These are phyloP conservation scores for Sebastiscus albofasciatus DNA, from an alignment of 2,797 vertebrate species.

Conservation along the genomic window DNA sequence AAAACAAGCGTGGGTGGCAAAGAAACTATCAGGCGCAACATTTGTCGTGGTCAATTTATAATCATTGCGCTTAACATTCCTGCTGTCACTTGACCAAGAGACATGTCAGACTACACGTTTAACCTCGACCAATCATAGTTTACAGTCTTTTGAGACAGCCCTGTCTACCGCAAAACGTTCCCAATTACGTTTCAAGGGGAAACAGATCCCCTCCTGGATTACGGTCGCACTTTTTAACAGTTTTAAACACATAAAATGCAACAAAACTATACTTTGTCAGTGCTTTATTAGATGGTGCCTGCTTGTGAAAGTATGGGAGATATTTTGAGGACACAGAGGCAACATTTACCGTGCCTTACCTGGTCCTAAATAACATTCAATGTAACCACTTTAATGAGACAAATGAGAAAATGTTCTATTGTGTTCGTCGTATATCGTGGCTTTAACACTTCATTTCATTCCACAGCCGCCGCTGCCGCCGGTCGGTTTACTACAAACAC, in stretches of 20 bases:
- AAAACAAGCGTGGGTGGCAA: background rate
- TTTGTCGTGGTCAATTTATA: background rate
- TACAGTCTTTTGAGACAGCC: too few relatives aligned
- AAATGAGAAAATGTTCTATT: slow-evolving; percentile 21
- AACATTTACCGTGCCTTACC: background rate
- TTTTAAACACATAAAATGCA: too few relatives aligned
- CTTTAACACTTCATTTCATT: slow-evolving; percentile 50
- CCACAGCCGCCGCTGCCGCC: slow-evolving; percentile 6
- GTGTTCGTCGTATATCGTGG: slow-evolving; percentile 7
- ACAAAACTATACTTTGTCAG: too few relatives aligned
- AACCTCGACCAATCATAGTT: background rate
- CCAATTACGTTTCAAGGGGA: too few relatives aligned
- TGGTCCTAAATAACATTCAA: background rate
- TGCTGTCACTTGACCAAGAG: background rate
- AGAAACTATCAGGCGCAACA: background rate
- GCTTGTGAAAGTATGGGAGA: background rate
- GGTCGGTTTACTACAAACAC: slow-evolving; percentile 66
- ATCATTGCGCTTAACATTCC: background rate
- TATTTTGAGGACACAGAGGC: background rate
- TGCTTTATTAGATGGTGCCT: background rate
- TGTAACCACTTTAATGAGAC: background rate
- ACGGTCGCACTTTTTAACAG: too few relatives aligned
- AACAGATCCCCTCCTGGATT: too few relatives aligned
- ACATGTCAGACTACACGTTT: background rate
- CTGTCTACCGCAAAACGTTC: too few relatives aligned